A percentile compares a stretch with the other conserved stretches of the same genome.
Conservation (phyloP, 2,888 invertebrate species). For the Thecocarcelia acutangulata region DNA sequence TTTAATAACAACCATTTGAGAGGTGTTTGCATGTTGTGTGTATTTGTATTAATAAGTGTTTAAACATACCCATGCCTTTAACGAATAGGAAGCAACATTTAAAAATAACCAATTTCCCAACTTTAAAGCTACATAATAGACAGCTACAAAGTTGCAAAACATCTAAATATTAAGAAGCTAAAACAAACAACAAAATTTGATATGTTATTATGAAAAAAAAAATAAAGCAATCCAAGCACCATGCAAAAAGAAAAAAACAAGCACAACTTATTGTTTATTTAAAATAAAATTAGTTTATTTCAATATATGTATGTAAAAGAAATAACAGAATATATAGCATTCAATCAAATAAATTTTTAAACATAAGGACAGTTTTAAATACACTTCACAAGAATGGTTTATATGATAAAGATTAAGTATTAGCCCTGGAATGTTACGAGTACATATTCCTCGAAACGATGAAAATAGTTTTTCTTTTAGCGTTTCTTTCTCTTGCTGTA, state of each 20-base stretch:
- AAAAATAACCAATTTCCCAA: conserved; percentile 40
- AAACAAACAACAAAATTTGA: conserved; percentile 17
- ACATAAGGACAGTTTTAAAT: not conserved
- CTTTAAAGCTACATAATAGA: conserved; percentile 22
- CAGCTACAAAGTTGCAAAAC: conserved; percentile 34
- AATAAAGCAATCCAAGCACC: conserved; percentile 31
- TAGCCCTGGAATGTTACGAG: too few relatives aligned
- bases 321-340: conserved; percentile 19
- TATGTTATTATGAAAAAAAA: conserved; percentile 2
- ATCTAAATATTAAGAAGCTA: conserved; percentile 42
- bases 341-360: not conserved
- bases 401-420: too few relatives aligned
- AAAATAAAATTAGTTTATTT: conserved; percentile 41
- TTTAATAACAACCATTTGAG: not conserved
- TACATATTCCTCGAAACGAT: too few relatives aligned
- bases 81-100: conserved; percentile 37
- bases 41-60: conserved; percentile 37
- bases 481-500: too few relatives aligned
- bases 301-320: conserved; percentile 1
- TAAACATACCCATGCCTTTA: conserved; percentile 67
- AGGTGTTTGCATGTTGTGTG: conserved; percentile 10
- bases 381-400: not conserved
- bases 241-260: conserved; percentile 37
- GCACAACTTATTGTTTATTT: conserved; percentile 25
- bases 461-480: too few relatives aligned